A percentile compares a stretch with the other conserved stretches of the same genome.
These are phyloP conservation scores for Leptinotarsa haldemani DNA, from an alignment of 2,888 invertebrate genomes.

Conservation along the genomic window DNA sequence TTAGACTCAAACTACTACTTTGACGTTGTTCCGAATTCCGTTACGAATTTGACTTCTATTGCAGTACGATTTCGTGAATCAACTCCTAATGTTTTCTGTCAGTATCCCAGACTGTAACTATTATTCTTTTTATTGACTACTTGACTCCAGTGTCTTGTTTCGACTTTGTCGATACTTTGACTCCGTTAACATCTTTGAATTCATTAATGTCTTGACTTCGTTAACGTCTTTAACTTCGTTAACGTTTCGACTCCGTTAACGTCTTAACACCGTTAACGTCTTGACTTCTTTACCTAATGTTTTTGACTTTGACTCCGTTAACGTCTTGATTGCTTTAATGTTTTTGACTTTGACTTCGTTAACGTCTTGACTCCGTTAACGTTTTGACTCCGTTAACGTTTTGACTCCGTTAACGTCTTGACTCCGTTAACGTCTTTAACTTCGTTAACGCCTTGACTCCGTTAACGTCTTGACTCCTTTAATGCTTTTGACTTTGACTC, in stretches of 20 bases:
- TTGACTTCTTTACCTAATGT: background rate
- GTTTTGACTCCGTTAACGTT: background rate
- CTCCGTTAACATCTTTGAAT: background rate
- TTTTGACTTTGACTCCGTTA: background rate
- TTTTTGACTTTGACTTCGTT: background rate
- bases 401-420: background rate
- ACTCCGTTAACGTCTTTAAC: too few relatives aligned
- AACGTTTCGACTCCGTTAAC: background rate
- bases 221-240: background rate
- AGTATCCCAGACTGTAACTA: background rate
- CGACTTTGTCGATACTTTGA: background rate
- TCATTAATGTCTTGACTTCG: background rate
- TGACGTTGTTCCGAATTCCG: too few relatives aligned
- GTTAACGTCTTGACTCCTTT: background rate
- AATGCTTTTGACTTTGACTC: background rate
- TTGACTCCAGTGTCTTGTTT: too few relatives aligned
- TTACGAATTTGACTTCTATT: too few relatives aligned
- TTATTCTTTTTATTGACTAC: background rate
- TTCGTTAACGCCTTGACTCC: background rate
- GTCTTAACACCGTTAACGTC: background rate
- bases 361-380: background rate
- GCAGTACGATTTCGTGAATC: background rate
- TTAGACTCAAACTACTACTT: too few relatives aligned
- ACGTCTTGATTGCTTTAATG: background rate
- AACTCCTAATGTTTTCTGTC: background rate